Evolutionary conservation across 2,797 vertebrate genomes (phyloP), one percentile per base, ranked within the genome.

Genomic region (Ptychadena robeensis): DNA sequence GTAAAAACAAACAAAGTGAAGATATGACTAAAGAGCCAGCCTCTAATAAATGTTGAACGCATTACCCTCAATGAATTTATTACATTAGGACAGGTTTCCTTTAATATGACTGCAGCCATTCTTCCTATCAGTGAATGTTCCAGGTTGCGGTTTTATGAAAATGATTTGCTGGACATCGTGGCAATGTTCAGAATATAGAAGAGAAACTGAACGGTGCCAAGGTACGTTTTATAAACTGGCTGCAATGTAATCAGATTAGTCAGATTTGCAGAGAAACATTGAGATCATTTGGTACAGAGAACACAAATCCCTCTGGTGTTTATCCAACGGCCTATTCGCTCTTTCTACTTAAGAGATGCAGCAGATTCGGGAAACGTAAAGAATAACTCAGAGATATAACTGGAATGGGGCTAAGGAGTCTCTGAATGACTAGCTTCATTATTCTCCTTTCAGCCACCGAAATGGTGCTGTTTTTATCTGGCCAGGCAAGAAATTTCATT

Each of bases 401-500:
- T 75, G 73, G 65, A 76, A 76, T 76, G 64, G 73, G 73, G 65
- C 73, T 69, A 65, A 82, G 67, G 73, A 68, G 53, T 61, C 65
- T 82, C 72, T 63, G 48, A 82, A 76, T 68, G 72, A 75, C 80
- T 68, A 38, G 72, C 64, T 82, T 81, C 79, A 81, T 81, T 81
- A 81, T 73, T 81, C 79, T 73, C 40, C 61, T 73, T 70, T 81
- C 79, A 81, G 70, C 69, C 37, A 64, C 48, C 80, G 68, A 76
- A 82, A 82, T 35, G 68, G 72, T 57, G 53, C 70, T 53, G 70
- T 73, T 81, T 80, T 81, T 74, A 82, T 76, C 65, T 76, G 66
- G n/a, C 25, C 27, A 38, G 64, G 63, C 53, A 75, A 69, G 64
- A 76, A 69, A 82, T 82, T 69, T 75, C 64, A 74, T 82, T 68